These are phyloP conservation scores for Rhinophrynus dorsalis DNA, from an alignment of 2,797 vertebrate genomes.

Conservation along the genomic window DNA sequence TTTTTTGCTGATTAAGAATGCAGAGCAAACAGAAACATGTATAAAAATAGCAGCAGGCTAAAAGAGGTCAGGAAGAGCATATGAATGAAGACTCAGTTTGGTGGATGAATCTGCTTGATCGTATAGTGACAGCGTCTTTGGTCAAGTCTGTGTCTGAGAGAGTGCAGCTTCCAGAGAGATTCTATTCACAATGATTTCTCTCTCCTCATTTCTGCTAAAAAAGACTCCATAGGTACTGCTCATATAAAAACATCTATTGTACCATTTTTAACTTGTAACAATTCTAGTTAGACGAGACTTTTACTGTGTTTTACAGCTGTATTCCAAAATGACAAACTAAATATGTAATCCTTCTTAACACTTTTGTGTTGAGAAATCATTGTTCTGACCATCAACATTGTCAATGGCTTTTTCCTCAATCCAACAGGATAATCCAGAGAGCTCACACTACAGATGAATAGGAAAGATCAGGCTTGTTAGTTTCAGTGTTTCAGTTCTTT, in stretches of 20 bases:
- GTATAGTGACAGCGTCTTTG: neutral
- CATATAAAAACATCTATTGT: slow-evolving; percentile 43
- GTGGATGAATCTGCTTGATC: neutral
- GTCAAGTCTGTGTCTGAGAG: neutral
- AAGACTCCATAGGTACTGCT: slow-evolving; percentile 35
- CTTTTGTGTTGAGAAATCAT: slow-evolving; percentile 44
- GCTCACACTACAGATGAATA: slow-evolving; percentile 37
- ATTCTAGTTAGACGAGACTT: slow-evolving; percentile 32
- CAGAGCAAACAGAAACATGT: neutral
- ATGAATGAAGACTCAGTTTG: neutral
- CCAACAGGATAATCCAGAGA: slow-evolving; percentile 44
- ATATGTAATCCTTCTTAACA: slow-evolving; percentile 46
- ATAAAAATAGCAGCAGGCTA: slow-evolving; percentile 14
- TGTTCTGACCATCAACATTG: slow-evolving; percentile 44
- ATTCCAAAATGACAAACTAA: slow-evolving; percentile 46
- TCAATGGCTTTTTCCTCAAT: slow-evolving; percentile 38
- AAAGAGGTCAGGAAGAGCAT: neutral
- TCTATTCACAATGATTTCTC: slow-evolving; percentile 34
- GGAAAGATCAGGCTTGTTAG: slow-evolving; percentile 30
- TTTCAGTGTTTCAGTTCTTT: slow-evolving; percentile 39
- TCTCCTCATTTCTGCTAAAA: slow-evolving; percentile 28
- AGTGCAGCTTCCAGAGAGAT: slow-evolving; percentile 10
- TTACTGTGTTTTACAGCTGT: slow-evolving; percentile 44
- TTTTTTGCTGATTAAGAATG: too few relatives aligned
- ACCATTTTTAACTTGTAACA: slow-evolving; percentile 41